Evolutionary conservation across 2,888 invertebrate species (phyloP).

Genomic region (Xestia rhomboidea): DNA sequence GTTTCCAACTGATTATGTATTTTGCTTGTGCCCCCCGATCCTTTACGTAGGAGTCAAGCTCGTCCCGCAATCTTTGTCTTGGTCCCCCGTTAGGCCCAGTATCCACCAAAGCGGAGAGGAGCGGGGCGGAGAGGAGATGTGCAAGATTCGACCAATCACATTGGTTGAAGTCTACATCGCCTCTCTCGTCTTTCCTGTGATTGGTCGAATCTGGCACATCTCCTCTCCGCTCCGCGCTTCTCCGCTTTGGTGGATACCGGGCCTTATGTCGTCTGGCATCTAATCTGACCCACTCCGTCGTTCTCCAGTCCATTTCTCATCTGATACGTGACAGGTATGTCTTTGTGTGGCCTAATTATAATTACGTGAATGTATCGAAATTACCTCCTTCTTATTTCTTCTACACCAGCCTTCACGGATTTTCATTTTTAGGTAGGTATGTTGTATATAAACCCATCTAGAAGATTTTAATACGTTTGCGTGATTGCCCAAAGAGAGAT

Average conservation of each 20-base stretch:
- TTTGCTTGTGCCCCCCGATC: background rate
- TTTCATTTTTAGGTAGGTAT: background rate
- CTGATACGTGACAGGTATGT: background rate
- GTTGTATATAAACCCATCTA: background rate
- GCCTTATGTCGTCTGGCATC: background rate
- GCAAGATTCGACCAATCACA: too few relatives aligned
- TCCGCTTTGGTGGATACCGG: too few relatives aligned
- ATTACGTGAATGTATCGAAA: slow-evolving; percentile 9
- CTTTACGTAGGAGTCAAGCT: background rate
- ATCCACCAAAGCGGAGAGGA: too few relatives aligned
- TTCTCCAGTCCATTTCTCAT: background rate
- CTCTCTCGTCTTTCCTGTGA: too few relatives aligned
- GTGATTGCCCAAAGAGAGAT: background rate
- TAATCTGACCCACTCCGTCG: background rate
- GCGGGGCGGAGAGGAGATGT: too few relatives aligned
- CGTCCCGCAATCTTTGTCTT: background rate
- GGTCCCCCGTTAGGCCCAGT: background rate
- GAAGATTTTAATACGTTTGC: background rate
- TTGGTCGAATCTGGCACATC: too few relatives aligned
- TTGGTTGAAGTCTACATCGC: too few relatives aligned
- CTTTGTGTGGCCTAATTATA: background rate
- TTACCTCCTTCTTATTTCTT: background rate
- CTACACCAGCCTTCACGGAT: too few relatives aligned
- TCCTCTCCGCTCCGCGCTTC: too few relatives aligned
- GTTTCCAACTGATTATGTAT: background rate